Percentiles rank a stretch among this genome's conserved stretches.
Evolutionary conservation across 2,888 invertebrate genomes (phyloP).

Genomic region (Herminia tarsipennalis): DNA sequence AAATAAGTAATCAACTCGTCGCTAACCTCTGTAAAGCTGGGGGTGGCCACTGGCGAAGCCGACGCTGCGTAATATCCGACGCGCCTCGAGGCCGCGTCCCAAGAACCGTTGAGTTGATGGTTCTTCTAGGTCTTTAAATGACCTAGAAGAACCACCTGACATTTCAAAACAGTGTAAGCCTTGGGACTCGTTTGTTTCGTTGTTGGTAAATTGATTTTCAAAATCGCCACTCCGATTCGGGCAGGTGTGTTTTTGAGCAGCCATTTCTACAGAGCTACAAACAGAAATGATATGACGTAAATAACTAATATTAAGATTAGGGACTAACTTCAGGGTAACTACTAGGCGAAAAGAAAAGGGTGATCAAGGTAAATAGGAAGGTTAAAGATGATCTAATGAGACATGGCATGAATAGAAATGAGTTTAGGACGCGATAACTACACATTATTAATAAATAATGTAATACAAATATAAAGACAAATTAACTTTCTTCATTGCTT

Average conservation of each 20-base stretch:
- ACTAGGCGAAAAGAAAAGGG: neutral
- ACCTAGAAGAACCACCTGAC: constrained; percentile 83
- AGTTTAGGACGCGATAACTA: constrained; percentile 11
- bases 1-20: constrained; percentile 43
- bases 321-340: constrained; percentile 2
- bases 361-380: too few species aligned
- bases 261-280: constrained; percentile 86
- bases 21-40: constrained; percentile 81
- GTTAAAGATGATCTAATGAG: constrained; percentile 6
- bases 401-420: constrained; percentile 9
- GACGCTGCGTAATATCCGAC: constrained; percentile 62
- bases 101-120: constrained; percentile 69
- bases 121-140: constrained; percentile 80
- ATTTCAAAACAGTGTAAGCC: constrained; percentile 81
- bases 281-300: constrained; percentile 85
- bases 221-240: constrained; percentile 82
- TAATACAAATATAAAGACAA: too few species aligned
- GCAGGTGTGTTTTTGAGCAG: constrained; percentile 84
- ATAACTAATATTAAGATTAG: constrained; percentile 42
- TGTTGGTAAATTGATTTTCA: constrained; percentile 76
- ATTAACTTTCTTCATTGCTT: neutral
- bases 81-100: constrained; percentile 64
- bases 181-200: constrained; percentile 83
- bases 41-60: constrained; percentile 58
- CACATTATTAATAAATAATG: constrained; percentile 23